Percentiles rank a stretch among this genome's conserved stretches.
These are phyloP conservation scores for Phortica okadai DNA, from an alignment of 2,888 invertebrate genomes.

Conservation along the genomic window DNA sequence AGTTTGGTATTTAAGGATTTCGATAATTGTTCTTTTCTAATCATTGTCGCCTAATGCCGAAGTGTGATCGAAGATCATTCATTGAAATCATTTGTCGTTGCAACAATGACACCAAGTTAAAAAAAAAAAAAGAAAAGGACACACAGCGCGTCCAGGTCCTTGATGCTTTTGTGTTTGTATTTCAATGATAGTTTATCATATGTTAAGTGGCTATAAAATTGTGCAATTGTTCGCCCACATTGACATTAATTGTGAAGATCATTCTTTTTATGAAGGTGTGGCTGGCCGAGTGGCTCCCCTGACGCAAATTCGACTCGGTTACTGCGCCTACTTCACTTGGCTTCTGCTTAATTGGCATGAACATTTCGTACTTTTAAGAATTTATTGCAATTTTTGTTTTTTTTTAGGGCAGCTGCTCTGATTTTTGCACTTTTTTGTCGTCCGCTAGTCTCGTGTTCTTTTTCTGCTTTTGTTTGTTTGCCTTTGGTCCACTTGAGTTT, in stretches of 20 bases:
- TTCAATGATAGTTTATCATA: slow-evolving; percentile 63
- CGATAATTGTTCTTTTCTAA: slow-evolving; percentile 66
- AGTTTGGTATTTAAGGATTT: slow-evolving; percentile 58
- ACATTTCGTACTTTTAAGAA: slow-evolving; percentile 35
- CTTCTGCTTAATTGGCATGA: slow-evolving; percentile 64
- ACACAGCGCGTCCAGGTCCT: slow-evolving; percentile 12
- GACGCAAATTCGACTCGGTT: slow-evolving; percentile 23
- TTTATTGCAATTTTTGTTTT: slow-evolving; percentile 43
- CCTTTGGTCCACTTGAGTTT: slow-evolving; percentile 53
- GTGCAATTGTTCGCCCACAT: slow-evolving; percentile 52
- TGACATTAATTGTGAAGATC: slow-evolving; percentile 62
- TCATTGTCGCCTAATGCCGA: slow-evolving; percentile 57
- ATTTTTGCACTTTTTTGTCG: slow-evolving; percentile 45
- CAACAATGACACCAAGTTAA: neutral
- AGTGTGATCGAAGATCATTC: slow-evolving; percentile 44
- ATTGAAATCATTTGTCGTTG: slow-evolving; percentile 5
- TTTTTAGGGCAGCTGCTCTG: slow-evolving; percentile 21
- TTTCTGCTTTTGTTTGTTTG: slow-evolving; percentile 32
- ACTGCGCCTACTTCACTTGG: slow-evolving; percentile 54
- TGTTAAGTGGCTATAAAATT: slow-evolving; percentile 74
- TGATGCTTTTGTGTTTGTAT: slow-evolving; percentile 37
- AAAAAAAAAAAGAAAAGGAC: slow-evolving; percentile 15
- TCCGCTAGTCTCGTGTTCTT: slow-evolving; percentile 61
- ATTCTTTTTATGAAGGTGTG: slow-evolving; percentile 45
- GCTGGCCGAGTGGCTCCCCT: slow-evolving; percentile 1